phyloP scores from a whole-genome alignment of 1,140 invertebrate species.

The Octopus bimaculoides region DNA sequence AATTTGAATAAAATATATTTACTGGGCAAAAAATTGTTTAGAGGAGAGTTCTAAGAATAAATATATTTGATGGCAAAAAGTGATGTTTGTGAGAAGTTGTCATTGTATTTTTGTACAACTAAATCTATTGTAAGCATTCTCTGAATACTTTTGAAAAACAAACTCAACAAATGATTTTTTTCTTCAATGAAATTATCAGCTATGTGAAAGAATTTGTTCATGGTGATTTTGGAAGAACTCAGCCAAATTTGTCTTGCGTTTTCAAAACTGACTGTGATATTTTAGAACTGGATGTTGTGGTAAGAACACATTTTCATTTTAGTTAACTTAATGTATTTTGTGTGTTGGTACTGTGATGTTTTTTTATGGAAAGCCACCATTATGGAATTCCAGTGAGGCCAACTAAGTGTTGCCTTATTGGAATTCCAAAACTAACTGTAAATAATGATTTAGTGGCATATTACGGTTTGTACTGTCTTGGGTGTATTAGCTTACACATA shows the following conservation, averaged over 20 bases:
- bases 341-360: neutral
- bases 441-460: neutral
- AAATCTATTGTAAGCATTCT: too few species aligned
- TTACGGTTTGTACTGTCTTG: neutral
- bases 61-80: too few species aligned
- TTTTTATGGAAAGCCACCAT: neutral
- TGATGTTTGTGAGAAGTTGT: too few species aligned
- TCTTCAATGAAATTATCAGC: slow-evolving; percentile 35
- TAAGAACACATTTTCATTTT: slow-evolving; percentile 22
- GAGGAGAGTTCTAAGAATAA: too few species aligned
- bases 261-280: slow-evolving; percentile 66
- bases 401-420: neutral
- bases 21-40: too few species aligned
- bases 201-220: slow-evolving; percentile 98
- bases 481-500: neutral
- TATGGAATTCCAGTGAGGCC: too few species aligned
- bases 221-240: slow-evolving; percentile 87
- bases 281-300: slow-evolving; percentile 71
- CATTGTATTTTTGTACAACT: too few species aligned
- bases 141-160: too few species aligned
- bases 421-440: neutral
- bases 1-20: too few species aligned
- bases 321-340: neutral
- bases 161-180: neutral
- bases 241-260: slow-evolving; percentile 68